These are phyloP conservation scores for Otus scops DNA, from an alignment of 2,797 vertebrate genomes.

Conservation along the genomic window DNA sequence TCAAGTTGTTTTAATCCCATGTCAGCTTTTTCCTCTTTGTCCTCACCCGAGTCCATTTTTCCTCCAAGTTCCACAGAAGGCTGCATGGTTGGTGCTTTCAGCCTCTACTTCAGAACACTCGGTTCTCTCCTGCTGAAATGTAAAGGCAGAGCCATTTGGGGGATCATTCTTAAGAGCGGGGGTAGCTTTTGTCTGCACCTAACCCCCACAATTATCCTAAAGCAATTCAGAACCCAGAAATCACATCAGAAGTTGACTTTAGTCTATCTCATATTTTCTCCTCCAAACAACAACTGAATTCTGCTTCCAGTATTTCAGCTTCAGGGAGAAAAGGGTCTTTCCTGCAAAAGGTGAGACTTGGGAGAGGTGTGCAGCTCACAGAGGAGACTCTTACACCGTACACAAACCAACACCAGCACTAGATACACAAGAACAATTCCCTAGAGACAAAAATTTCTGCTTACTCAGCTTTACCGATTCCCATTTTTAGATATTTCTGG, in stretches of 20 bases:
- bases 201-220: not conserved
- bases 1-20: not conserved
- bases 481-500: not conserved
- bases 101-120: not conserved
- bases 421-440: not conserved
- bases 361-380: not conserved
- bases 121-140: not conserved
- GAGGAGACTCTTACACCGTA: not conserved
- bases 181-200: not conserved
- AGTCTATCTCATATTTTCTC: not conserved
- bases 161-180: not conserved
- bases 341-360: not conserved
- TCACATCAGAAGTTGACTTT: not conserved
- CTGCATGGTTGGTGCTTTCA: not conserved
- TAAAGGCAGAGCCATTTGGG: not conserved
- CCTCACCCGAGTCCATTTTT: not conserved
- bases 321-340: not conserved
- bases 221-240: not conserved
- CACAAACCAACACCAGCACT: not conserved
- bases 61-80: not conserved
- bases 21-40: not conserved
- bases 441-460: not conserved
- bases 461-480: not conserved
- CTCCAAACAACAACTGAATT: not conserved
- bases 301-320: not conserved